phyloP scores from a whole-genome alignment of 2,888 invertebrate species.

The Epiblema foenella region DNA sequence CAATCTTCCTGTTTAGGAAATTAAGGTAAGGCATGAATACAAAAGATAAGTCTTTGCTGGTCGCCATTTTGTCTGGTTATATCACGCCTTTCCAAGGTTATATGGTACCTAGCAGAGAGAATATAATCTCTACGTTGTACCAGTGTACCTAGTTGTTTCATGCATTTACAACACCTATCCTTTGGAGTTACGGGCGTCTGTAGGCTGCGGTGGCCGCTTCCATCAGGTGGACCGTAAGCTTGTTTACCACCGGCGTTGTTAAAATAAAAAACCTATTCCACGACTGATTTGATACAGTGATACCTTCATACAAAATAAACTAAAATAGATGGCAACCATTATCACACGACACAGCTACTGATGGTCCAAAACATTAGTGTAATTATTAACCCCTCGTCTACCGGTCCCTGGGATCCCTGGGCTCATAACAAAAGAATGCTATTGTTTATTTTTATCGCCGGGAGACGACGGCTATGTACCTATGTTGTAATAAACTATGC shows the following conservation, averaged over 20 bases:
- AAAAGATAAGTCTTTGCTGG: neutral
- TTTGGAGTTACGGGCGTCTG: too few species aligned
- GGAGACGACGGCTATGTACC: too few species aligned
- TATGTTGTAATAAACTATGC: too few species aligned
- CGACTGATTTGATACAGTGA: neutral
- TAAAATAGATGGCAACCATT: conserved; percentile 11
- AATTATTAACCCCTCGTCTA: too few species aligned
- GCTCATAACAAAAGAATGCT: too few species aligned
- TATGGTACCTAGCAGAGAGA: neutral
- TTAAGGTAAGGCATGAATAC: conserved; percentile 7
- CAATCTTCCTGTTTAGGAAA: too few species aligned
- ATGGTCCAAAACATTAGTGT: conserved; percentile 21
- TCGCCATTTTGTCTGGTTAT: neutral
- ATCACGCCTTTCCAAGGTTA: neutral
- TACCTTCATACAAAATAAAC: conserved; percentile 16
- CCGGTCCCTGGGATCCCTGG: too few species aligned
- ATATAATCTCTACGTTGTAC: too few species aligned
- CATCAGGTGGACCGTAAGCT: too few species aligned
- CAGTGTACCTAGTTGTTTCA: neutral
- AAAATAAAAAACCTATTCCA: neutral
- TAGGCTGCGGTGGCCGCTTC: too few species aligned
- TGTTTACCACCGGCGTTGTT: too few species aligned
- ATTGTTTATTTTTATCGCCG: too few species aligned
- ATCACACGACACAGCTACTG: conserved; percentile 5
- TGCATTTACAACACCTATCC: conserved; percentile 27